Percentiles rank a stretch among this genome's conserved stretches.
phyloP scores from a whole-genome alignment of 1,140 invertebrate species.

The Coptotermes formosanus region DNA sequence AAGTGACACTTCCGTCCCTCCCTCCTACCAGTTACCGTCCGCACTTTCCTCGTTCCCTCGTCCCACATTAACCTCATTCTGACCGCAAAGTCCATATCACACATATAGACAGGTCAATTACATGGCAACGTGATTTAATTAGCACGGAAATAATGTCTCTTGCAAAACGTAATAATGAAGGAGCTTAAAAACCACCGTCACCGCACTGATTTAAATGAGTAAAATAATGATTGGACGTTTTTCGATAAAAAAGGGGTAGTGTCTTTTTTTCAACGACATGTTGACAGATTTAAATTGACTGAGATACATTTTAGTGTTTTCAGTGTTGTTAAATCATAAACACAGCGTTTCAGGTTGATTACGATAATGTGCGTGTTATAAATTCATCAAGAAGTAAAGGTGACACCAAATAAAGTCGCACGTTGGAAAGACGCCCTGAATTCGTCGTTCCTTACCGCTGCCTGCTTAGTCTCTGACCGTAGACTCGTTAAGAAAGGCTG shows the following conservation, averaged over 20 bases:
- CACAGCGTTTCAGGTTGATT: too few species aligned
- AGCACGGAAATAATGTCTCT: background rate
- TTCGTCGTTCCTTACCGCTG: too few species aligned
- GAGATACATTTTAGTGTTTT: background rate
- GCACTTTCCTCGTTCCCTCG: background rate
- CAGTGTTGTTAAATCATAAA: background rate
- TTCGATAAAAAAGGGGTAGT: background rate
- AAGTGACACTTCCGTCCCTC: background rate
- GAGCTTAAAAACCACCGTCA: background rate
- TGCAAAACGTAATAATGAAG: background rate
- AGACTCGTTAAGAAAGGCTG: too few species aligned
- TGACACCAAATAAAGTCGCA: too few species aligned
- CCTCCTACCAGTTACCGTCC: background rate
- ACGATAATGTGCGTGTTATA: too few species aligned
- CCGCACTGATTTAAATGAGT: background rate
- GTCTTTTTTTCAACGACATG: background rate
- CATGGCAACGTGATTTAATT: slow-evolving; percentile 8
- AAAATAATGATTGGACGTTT: slow-evolving; percentile 13
- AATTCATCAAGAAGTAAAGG: too few species aligned
- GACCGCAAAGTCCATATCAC: slow-evolving; percentile 9
- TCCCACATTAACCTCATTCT: slow-evolving; percentile 7
- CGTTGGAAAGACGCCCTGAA: too few species aligned
- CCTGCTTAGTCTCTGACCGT: too few species aligned
- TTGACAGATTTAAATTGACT: background rate
- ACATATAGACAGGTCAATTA: slow-evolving; percentile 19